Evolutionary conservation across 2,113 vertebrate species (phyloP).

Genomic region (Centrocercus urophasianus): DNA sequence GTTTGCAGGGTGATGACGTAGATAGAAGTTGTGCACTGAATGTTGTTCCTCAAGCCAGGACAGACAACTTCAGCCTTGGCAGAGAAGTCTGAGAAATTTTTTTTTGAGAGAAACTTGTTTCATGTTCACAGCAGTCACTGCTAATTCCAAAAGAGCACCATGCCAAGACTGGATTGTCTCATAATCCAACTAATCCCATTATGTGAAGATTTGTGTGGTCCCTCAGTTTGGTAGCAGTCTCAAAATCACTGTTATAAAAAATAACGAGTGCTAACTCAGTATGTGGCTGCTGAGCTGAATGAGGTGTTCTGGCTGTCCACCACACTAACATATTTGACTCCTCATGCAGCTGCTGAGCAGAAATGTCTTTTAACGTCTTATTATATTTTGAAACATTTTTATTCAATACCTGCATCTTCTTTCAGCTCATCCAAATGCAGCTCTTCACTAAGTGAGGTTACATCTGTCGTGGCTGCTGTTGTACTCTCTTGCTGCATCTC

Average conservation of each 20-base stretch:
- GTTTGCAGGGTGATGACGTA: neutral
- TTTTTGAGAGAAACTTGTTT: constrained; percentile 12
- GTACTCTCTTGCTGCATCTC: constrained; percentile 60
- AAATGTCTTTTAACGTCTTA: neutral
- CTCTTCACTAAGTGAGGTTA: constrained; percentile 54
- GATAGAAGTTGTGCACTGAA: neutral
- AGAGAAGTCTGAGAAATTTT: neutral
- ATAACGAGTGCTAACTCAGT: neutral
- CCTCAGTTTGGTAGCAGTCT: neutral
- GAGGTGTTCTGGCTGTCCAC: neutral
- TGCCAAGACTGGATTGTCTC: neutral
- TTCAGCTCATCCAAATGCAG: constrained; percentile 51
- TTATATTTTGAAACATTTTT: neutral
- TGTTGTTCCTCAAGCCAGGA: neutral
- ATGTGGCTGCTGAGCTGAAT: neutral
- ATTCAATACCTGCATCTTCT: constrained; percentile 78
- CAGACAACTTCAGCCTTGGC: neutral
- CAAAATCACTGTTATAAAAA: neutral
- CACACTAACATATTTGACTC: too few relatives aligned
- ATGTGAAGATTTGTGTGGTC: neutral
- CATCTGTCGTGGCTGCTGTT: constrained; percentile 6
- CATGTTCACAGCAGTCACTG: constrained; percentile 3
- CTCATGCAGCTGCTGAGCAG: neutral
- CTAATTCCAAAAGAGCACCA: neutral
- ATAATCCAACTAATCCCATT: constrained; percentile 22